A percentile compares a stretch with the other conserved stretches of the same genome.
phyloP scores from a whole-genome alignment of 1,140 invertebrate species.

The Drosophila virilis region DNA sequence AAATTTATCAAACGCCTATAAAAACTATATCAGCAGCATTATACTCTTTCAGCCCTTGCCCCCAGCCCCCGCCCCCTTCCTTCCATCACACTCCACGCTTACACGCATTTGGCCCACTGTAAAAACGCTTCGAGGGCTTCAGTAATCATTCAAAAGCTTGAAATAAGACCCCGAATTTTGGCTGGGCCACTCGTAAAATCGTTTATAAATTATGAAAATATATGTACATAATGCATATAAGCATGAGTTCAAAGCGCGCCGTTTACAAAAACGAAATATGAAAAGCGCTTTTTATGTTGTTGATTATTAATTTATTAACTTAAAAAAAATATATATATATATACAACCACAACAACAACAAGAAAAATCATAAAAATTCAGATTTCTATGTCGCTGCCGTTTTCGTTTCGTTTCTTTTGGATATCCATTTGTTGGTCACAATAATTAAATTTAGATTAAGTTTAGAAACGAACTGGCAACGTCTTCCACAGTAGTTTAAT shows the following conservation, averaged over 20 bases:
- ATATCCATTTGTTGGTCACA: constrained; percentile 61
- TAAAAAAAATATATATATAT: constrained; percentile 28
- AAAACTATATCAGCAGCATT: constrained; percentile 78
- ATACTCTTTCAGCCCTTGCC: constrained; percentile 32
- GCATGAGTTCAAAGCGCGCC: constrained; percentile 73
- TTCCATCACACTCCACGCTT: background rate
- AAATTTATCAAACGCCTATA: constrained; percentile 81
- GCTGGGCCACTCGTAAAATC: constrained; percentile 55
- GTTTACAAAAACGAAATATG: constrained; percentile 65
- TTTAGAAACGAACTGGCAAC: constrained; percentile 51
- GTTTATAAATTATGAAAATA: constrained; percentile 81
- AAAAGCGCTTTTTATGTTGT: constrained; percentile 72
- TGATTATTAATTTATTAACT: constrained; percentile 80
- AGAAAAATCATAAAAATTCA: constrained; percentile 45
- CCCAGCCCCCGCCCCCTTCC: background rate
- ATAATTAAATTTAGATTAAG: constrained; percentile 83
- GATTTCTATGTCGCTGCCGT: constrained; percentile 54
- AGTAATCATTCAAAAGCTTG: constrained; percentile 72
- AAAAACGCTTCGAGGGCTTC: constrained; percentile 46
- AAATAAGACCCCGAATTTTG: constrained; percentile 57
- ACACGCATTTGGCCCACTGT: constrained; percentile 4
- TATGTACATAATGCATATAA: constrained; percentile 77
- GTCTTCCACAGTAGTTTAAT: constrained; percentile 75
- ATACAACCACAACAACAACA: constrained; percentile 37
- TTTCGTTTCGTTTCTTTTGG: constrained; percentile 40